Percentiles rank a stretch among this genome's conserved stretches.
phyloP scores from a whole-genome alignment of 1,140 invertebrate genomes.

The Calycopis cecrops region DNA sequence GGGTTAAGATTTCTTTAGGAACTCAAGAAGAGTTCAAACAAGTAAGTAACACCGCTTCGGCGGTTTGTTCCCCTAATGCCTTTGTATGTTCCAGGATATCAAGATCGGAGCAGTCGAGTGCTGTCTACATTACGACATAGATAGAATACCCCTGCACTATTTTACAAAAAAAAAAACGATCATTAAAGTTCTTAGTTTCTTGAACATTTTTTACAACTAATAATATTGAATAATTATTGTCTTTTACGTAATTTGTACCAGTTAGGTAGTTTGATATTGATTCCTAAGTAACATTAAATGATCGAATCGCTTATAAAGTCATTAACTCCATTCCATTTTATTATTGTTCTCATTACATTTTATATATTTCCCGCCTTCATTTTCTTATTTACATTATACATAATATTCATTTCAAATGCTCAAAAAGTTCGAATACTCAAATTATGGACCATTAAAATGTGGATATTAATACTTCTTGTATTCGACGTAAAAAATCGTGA shows the following conservation, averaged over 20 bases:
- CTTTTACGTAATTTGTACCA: too few relatives aligned
- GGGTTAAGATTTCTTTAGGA: conserved; percentile 65
- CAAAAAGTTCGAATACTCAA: too few relatives aligned
- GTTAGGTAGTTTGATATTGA: neutral
- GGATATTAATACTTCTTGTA: too few relatives aligned
- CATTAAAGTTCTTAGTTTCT: too few relatives aligned
- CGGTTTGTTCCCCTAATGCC: conserved; percentile 39
- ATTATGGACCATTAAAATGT: too few relatives aligned
- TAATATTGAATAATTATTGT: too few relatives aligned
- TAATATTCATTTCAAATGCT: too few relatives aligned
- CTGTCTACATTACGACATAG: neutral
- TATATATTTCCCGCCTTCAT: too few relatives aligned
- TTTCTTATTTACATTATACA: too few relatives aligned
- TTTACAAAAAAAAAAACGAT: too few relatives aligned
- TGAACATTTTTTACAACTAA: neutral
- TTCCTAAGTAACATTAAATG: conserved; percentile 1
- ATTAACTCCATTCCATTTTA: neutral
- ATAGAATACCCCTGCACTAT: too few relatives aligned
- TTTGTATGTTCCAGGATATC: conserved; percentile 49
- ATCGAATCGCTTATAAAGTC: neutral
- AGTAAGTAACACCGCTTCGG: conserved; percentile 58
- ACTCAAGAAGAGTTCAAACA: conserved; percentile 68
- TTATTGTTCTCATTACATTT: neutral
- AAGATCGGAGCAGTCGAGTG: conserved; percentile 16
- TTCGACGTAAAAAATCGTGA: too few relatives aligned